Base-by-base conservation (phyloP, 2,797 vertebrate genomes). In the Geotrypetes seraphini region DNA sequence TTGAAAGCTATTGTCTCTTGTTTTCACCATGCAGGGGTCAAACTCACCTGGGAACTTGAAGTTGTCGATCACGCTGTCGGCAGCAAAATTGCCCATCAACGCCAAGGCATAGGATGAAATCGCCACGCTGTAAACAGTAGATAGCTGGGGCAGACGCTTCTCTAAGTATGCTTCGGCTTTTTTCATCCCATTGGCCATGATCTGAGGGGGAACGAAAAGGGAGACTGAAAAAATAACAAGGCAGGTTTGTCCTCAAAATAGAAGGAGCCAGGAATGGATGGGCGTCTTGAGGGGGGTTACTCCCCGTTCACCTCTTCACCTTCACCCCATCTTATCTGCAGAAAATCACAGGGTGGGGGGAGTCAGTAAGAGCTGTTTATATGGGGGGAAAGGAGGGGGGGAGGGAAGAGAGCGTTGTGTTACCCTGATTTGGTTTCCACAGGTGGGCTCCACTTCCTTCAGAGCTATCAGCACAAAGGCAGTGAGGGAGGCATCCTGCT, bases 81-180 rank as follows among this genome's bases (percentile, higher is more conserved):
- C 29, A 9, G 1, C 10, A n/a, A 33, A 12, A n/a, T 31, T 65
- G 3, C 31, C 16, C 4, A 39, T 12, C 9, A 53, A 52, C 8
- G 51, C 47, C 28, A 63, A 33, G 5, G 58, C 39, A 2, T 56
- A 60, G 14, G 49, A 63, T n/a, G 14, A 16, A 9, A 39, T 23
- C 13, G 33, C 28, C 5, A 29, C 5, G 2, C 43, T 31, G 16
- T 58, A 69, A 2, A 42, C 24, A 5, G 42, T 38, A n/a, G 29
- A 22, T 26, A 52, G 33, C 6, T 8, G 2, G 1, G 28, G 24
- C 7, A 63, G 33, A 7, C 19, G 10, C 11, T 7, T 16, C 31
- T 57, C 53, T 23, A 62, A 45, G 33, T 55, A 56, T 17, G 5
- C 5, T 7, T 20, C 2, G 2, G 42, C 59, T 20, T 3, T 16